Conservation (phyloP, 2,888 invertebrate genomes). For the Dexiosoma caninum region DNA sequence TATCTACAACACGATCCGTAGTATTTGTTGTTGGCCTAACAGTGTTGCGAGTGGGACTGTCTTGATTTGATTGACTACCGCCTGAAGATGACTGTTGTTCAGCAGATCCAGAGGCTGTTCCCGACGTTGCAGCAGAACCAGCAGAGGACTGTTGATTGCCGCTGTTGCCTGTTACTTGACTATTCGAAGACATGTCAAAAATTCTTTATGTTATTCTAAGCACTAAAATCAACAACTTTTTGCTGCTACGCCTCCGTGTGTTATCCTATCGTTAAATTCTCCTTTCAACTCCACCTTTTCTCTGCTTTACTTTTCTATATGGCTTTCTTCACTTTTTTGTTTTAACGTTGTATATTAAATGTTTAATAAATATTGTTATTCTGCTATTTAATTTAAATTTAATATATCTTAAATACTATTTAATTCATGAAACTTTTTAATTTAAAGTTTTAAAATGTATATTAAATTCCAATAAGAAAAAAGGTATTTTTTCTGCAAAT, state of each 20-base stretch:
- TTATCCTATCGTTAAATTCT: conserved; percentile 28
- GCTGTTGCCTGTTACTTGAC: conserved; percentile 72
- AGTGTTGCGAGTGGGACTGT: conserved; percentile 66
- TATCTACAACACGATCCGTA: conserved; percentile 70
- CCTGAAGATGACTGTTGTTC: conserved; percentile 51
- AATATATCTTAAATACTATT: not conserved
- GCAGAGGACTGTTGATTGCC: conserved; percentile 62
- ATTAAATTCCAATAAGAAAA: conserved; percentile 50
- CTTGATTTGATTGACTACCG: conserved; percentile 63
- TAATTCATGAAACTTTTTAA: not conserved
- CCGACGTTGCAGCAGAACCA: conserved; percentile 30
- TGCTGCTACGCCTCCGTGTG: conserved; percentile 32
- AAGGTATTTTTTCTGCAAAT: conserved; percentile 45
- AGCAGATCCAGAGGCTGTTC: conserved; percentile 42
- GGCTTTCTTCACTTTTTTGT: conserved; percentile 25
- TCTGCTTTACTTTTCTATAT: conserved; percentile 26
- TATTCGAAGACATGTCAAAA: conserved; percentile 76
- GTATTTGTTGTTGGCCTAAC: conserved; percentile 67
- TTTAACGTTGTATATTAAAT: conserved; percentile 47
- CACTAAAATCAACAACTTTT: conserved; percentile 44
- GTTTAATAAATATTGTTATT: conserved; percentile 34
- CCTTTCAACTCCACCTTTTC: conserved; percentile 39
- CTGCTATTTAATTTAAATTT: not conserved
- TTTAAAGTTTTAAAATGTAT: conserved; percentile 28
- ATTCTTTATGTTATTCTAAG: no score